phyloP scores from a whole-genome alignment of 2,797 vertebrate species.

The Scolopax rusticola region DNA sequence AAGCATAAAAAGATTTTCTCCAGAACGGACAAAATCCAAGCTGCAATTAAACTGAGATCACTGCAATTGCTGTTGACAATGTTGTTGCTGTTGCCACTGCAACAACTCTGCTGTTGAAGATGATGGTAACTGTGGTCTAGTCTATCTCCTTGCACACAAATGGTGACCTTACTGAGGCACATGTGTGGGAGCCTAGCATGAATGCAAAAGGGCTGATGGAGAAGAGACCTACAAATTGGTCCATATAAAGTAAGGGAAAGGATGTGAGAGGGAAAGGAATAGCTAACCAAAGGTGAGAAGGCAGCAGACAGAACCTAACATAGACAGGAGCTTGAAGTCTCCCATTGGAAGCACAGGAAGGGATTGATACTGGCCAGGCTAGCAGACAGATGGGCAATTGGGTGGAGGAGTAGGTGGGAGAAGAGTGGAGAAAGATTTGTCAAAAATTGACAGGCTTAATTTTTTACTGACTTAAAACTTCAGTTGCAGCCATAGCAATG shows the following conservation, averaged over 20 bases:
- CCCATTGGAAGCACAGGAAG: background rate
- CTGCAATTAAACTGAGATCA: background rate
- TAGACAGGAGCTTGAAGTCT: background rate
- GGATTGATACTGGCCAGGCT: background rate
- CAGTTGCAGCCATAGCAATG: background rate
- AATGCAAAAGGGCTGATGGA: background rate
- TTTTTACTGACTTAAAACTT: background rate
- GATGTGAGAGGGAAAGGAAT: background rate
- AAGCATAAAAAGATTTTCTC: background rate
- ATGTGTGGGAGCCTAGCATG: background rate
- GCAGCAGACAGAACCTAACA: background rate
- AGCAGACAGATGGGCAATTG: rapidly evolving
- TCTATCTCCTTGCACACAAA: background rate
- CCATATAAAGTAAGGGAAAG: background rate
- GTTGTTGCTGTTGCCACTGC: too few relatives aligned
- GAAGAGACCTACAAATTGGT: background rate
- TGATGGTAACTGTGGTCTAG: background rate
- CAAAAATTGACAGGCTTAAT: background rate
- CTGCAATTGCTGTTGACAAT: background rate
- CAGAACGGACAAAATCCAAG: background rate
- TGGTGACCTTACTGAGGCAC: rapidly evolving
- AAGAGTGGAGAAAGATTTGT: background rate
- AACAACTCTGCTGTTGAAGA: background rate
- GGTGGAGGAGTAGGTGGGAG: background rate
- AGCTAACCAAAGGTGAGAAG: background rate